Percentiles rank a stretch among this genome's conserved stretches.
Evolutionary conservation across 1,140 invertebrate genomes (phyloP).

Genomic region (Calliphora vicina): DNA sequence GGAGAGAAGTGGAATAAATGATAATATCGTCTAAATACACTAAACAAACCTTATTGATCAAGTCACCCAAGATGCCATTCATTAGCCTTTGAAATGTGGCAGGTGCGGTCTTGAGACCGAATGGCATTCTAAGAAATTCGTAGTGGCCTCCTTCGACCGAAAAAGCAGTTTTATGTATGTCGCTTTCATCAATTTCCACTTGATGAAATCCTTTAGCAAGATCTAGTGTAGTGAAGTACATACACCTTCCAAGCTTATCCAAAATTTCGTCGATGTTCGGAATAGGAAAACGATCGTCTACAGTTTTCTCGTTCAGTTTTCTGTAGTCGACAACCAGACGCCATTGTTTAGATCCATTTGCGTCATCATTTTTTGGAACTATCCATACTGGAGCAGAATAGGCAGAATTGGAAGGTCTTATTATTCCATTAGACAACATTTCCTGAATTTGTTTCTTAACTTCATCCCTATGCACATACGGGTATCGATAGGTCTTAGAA

Average conservation of each 20-base stretch:
- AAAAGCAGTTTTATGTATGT: constrained; percentile 40
- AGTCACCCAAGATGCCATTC: constrained; percentile 52
- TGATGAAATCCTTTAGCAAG: constrained; percentile 58
- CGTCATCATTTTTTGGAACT: constrained; percentile 58
- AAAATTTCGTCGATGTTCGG: constrained; percentile 63
- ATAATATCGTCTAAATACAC: constrained; percentile 59
- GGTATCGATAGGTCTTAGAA: constrained; percentile 52
- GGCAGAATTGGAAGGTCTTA: constrained; percentile 52
- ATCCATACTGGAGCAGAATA: constrained; percentile 60
- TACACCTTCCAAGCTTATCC: constrained; percentile 50
- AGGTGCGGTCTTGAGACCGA: constrained; percentile 61
- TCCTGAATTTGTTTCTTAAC: constrained; percentile 54
- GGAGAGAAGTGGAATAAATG: constrained; percentile 46
- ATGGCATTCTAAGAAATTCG: constrained; percentile 52
- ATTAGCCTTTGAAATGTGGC: constrained; percentile 64
- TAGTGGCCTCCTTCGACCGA: constrained; percentile 33
- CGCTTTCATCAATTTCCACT: constrained; percentile 39
- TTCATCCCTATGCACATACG: constrained; percentile 60
- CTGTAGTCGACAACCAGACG: constrained; percentile 61
- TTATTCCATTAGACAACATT: constrained; percentile 62
- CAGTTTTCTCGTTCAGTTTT: constrained; percentile 57
- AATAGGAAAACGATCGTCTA: constrained; percentile 63
- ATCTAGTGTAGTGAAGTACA: constrained; percentile 55
- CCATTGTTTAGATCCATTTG: constrained; percentile 60
- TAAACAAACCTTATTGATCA: constrained; percentile 48